Base-by-base conservation (phyloP, 2,113 vertebrate species). In the Saguinus midas region DNA sequence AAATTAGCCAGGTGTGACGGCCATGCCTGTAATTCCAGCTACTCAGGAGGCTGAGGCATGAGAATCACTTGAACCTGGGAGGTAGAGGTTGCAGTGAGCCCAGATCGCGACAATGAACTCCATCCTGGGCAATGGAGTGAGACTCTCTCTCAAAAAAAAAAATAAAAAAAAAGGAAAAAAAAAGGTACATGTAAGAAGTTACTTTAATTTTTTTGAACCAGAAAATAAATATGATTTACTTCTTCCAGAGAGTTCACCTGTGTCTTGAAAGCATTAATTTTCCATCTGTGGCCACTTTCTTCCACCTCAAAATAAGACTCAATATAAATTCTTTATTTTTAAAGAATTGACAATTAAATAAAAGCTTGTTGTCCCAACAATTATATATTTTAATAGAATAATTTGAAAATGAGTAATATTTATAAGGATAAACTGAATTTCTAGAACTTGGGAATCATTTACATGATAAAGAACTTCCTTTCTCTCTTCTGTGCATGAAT, bases 391-490 rank as follows among this genome's bases (percentile, higher is more conserved):
- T 94, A 97, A 96, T 93, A 93, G 68, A 84, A 96, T 93, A 91
- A 95, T 97, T 82, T 96, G 76, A 97, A 96, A 97, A 85, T 94
- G 87, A 97, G 86, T 82, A 80, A 96, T 97, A 83, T 95, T 94
- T 95, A 72, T 96, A 95, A 93, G 91, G 57, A n/a, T 91, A 97
- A 97, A 94, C 87, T 58, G 93, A 95, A 95, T 97, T 93, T 94
- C 91, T 94, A 76, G 91, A 50, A 76, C 79, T 84, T 73, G 72
- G 89, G 64, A 85, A 90, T 96, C 25, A 97, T 98, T 97, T 97
- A 91, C 97, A 97, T 98, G 48, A 97, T 86, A 97, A 97, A 97
- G 95, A 91, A 97, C 96, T 95, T 91, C 95, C 91, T 97, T 82
- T 80, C 73, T 94, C 94, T 96, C 35, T 90, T 96, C 95, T 84